Evolutionary conservation across 2,113 vertebrate genomes (phyloP).

Genomic region (Melierax canorus): DNA sequence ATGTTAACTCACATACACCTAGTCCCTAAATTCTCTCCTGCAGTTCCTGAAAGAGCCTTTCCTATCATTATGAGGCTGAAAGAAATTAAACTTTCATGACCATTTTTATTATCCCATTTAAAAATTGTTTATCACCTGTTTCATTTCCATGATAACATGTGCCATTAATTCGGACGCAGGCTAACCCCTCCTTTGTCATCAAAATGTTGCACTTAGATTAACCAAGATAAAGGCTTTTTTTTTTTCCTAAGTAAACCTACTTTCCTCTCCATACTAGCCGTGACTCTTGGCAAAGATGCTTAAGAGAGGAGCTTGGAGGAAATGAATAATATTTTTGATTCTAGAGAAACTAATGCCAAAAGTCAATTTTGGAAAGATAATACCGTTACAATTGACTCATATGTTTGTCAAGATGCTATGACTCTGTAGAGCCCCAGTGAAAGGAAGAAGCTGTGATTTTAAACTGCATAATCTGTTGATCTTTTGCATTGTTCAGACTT

Average conservation of each 20-base stretch:
- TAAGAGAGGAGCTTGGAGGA: neutral
- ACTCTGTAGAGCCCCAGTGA: neutral
- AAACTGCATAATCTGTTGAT: neutral
- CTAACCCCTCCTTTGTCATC: neutral
- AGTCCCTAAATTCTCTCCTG: neutral
- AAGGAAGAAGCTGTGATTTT: constrained; percentile 18
- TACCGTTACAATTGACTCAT: neutral
- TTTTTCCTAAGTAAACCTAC: neutral
- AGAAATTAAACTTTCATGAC: neutral
- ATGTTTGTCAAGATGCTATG: neutral
- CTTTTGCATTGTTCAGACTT: neutral
- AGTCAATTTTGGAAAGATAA: neutral
- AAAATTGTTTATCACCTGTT: neutral
- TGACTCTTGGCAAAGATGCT: neutral
- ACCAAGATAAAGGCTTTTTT: neutral
- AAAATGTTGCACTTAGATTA: neutral
- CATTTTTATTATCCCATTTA: neutral
- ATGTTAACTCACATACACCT: neutral
- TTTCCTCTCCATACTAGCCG: neutral
- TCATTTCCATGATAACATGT: neutral
- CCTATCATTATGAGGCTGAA: neutral
- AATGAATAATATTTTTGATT: constrained; percentile 13
- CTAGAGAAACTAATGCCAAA: neutral
- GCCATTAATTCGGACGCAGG: neutral
- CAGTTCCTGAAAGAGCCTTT: neutral